Percentiles rank a stretch among this genome's conserved stretches.
These are phyloP conservation scores for Porites evermanni DNA, from an alignment of 92 coral and sea anemone genomes.

Conservation along the genomic window DNA sequence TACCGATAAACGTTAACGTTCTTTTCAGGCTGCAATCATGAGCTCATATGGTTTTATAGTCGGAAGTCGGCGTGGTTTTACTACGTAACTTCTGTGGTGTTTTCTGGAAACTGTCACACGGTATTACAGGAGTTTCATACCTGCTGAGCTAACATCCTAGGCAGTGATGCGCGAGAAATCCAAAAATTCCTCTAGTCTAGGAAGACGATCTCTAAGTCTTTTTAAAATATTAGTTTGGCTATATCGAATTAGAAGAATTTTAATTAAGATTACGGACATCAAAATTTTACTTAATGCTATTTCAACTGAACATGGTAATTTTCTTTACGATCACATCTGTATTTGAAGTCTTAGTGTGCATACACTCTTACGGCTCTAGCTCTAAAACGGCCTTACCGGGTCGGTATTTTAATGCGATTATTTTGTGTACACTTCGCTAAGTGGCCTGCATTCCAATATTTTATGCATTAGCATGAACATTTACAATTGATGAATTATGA, in stretches of 20 bases:
- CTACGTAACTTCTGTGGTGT: neutral
- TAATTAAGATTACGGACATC: neutral
- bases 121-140: neutral
- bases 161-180: slow-evolving; percentile 15
- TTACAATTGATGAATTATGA: neutral
- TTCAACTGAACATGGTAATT: slow-evolving; percentile 24
- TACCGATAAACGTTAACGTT: neutral
- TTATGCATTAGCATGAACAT: neutral
- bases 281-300: neutral
- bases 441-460: slow-evolving; percentile 23
- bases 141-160: slow-evolving; percentile 25
- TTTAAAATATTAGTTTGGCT: neutral
- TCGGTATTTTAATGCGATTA: slow-evolving; percentile 47
- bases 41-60: neutral
- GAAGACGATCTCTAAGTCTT: neutral
- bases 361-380: neutral
- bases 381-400: neutral
- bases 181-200: slow-evolving; percentile 2
- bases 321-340: neutral
- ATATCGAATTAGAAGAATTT: neutral
- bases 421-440: slow-evolving; percentile 14
- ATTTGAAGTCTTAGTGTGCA: neutral
- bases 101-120: slow-evolving; percentile 22
- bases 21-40: neutral
- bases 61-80: slow-evolving; percentile 18